Base-by-base conservation (phyloP, 2,113 vertebrate species). In the Jacana jacana region DNA sequence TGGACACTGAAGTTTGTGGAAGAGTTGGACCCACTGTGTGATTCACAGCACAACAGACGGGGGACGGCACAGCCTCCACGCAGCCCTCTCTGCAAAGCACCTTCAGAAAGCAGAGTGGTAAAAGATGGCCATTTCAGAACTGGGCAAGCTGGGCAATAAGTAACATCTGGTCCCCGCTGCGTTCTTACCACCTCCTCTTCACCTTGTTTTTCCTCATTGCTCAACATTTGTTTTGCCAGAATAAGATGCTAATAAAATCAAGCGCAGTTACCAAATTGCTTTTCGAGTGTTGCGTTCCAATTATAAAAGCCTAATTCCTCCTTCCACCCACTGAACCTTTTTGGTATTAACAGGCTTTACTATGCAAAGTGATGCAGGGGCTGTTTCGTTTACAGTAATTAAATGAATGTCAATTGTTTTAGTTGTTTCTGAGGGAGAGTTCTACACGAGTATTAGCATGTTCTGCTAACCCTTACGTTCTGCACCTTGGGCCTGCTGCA, bases 341-440 rank as follows among this genome's bases (percentile, higher is more conserved):
- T 91, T 94, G 89, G 93, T 69, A 85, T 96, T 96, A 95, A 86
- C 72, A 52, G 89, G 97, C 93, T 95, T 93, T 91, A 82, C 96
- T 94, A 95, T 95, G 97, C 97, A 98, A 98, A 97, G 97, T 96
- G 94, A 98, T 91, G 89, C 91, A 66, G 97, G 89, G 97, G 95
- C 92, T 71, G 97, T 97, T 97, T 97, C 98, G 97, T 98, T 98
- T 98, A 97, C 87, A 95, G 98, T 98, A 99, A 99, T 99, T 99
- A 99, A 98, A 98, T 98, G 98, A 96, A 97, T 97, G 98, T 96
- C 97, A 86, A 97, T 98, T 96, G 95, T 97, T 98, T 97, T 94
- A 96, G 86, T 80, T 58, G 93, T 96, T 98, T 97, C 98, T 66
- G 81, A 97, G 95, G 97, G 96, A 97, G 98, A 97, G 97, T 98